Evolutionary conservation across 2,113 vertebrate genomes (phyloP).

Genomic region (Antechinus flavipes): DNA sequence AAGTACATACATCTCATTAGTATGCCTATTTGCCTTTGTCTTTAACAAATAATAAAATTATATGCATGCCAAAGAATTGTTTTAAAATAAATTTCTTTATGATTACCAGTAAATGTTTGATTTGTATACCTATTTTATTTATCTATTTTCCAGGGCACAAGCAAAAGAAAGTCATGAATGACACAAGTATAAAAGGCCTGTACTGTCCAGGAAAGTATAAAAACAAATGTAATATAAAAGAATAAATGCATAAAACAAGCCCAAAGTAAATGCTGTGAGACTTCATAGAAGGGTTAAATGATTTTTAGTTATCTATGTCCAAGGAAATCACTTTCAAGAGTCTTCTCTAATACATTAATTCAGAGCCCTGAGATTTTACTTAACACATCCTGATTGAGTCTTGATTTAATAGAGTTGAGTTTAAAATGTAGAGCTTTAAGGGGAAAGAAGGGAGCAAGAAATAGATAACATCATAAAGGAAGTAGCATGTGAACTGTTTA

Average conservation of each 20-base stretch:
- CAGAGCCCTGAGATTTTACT: not conserved
- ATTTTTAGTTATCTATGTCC: not conserved
- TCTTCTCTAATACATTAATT: not conserved
- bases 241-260: not conserved
- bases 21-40: too few relatives aligned
- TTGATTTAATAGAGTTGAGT: not conserved
- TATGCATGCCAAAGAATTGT: too few relatives aligned
- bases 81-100: too few relatives aligned
- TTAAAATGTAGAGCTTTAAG: not conserved
- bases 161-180: too few relatives aligned
- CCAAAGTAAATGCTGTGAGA: not conserved
- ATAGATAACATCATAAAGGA: not conserved
- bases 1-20: too few relatives aligned
- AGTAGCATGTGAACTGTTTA: not conserved
- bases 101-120: too few relatives aligned
- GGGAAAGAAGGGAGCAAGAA: not conserved
- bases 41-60: too few relatives aligned
- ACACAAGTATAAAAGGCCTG: too few relatives aligned
- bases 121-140: too few relatives aligned
- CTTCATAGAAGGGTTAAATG: not conserved
- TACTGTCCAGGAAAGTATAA: not conserved
- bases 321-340: not conserved
- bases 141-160: too few relatives aligned
- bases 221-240: not conserved
- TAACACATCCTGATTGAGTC: not conserved